Conservation (phyloP, 2,113 vertebrate species). For the Oxyura jamaicensis region DNA sequence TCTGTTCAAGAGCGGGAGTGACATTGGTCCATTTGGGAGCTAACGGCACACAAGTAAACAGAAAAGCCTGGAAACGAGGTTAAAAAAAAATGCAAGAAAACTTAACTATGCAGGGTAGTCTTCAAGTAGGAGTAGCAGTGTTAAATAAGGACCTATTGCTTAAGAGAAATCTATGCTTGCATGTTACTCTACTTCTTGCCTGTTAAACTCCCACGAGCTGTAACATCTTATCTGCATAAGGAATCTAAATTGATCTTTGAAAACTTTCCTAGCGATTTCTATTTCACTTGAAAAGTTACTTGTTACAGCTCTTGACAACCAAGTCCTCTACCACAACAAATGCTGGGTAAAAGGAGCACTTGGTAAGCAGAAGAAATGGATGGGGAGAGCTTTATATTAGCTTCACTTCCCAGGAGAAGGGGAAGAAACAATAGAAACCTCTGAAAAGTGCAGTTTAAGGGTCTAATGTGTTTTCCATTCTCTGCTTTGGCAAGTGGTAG, state of each 20-base stretch:
- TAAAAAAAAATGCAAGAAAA: neutral
- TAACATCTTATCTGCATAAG: neutral
- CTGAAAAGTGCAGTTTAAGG: neutral
- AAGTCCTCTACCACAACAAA: neutral
- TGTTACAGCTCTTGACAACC: neutral
- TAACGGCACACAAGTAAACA: neutral
- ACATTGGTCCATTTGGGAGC: neutral
- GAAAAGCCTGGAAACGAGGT: neutral
- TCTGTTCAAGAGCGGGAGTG: neutral
- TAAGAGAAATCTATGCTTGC: constrained; percentile 9
- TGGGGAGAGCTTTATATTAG: neutral
- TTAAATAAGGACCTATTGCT: constrained; percentile 29
- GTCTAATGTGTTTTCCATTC: neutral
- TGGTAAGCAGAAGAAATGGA: neutral
- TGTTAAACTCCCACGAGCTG: constrained; percentile 5
- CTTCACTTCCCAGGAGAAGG: neutral
- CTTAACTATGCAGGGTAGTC: neutral
- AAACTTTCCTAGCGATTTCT: neutral
- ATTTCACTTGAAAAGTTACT: neutral
- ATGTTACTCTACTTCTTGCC: constrained; percentile 23
- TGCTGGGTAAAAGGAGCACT: neutral
- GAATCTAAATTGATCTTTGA: neutral
- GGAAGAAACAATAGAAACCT: neutral
- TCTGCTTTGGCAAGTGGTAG: neutral
- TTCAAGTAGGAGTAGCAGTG: constrained; percentile 24